Conservation (phyloP, 2,113 vertebrate species). For the Castor canadensis region DNA sequence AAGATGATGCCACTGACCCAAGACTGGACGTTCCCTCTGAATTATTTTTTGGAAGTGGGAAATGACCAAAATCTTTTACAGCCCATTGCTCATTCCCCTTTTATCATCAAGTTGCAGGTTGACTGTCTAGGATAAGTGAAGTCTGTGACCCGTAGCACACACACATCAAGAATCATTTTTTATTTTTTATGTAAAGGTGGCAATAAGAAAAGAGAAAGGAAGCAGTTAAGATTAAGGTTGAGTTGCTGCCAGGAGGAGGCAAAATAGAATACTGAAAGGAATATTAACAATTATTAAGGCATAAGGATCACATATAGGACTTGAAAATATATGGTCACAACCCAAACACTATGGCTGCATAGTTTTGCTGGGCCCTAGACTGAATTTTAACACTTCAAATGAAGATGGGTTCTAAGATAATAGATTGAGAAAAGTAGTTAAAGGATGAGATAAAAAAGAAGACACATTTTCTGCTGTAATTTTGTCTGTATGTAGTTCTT, state of each 20-base stretch:
- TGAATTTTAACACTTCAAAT: not conserved
- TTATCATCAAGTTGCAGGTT: not conserved
- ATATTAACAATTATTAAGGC: not conserved
- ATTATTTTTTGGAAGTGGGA: conserved; percentile 2
- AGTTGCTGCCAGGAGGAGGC: not conserved
- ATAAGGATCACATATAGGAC: not conserved
- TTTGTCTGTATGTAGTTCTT: not conserved
- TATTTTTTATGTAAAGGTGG: not conserved
- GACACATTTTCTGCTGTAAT: not conserved
- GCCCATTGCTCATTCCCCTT: not conserved
- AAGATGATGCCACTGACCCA: not conserved
- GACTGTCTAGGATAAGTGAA: not conserved
- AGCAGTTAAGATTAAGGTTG: not conserved
- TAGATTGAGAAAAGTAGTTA: not conserved
- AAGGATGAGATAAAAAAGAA: not conserved
- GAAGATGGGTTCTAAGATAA: not conserved
- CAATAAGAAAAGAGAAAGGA: not conserved
- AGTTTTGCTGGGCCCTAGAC: not conserved
- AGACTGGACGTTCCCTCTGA: not conserved
- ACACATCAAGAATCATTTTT: not conserved
- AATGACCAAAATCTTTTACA: conserved; percentile 2
- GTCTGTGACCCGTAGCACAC: not conserved
- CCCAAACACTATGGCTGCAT: not conserved
- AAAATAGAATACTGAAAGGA: not conserved
- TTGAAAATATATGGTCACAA: not conserved